Conservation (phyloP, 2,888 invertebrate genomes). For the Eupithecia abbreviata region DNA sequence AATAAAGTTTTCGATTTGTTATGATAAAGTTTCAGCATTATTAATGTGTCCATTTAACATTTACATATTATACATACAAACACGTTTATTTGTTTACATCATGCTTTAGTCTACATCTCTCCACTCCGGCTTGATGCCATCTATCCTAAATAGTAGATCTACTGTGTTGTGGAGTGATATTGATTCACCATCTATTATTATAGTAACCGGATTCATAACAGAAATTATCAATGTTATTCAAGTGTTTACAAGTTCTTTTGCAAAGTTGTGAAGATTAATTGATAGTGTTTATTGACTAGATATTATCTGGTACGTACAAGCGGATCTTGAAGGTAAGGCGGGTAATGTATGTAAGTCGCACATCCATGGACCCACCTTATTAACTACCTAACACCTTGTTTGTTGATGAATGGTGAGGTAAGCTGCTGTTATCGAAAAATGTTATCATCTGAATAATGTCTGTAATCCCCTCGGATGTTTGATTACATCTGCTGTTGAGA, state of each 20-base stretch:
- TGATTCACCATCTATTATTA: not conserved
- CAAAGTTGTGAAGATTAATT: not conserved
- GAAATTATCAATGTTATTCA: not conserved
- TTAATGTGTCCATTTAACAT: too few relatives aligned
- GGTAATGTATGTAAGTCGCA: not conserved
- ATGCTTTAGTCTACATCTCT: too few relatives aligned
- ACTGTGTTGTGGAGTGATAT: not conserved
- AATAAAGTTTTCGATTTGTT: too few relatives aligned
- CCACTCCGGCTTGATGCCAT: too few relatives aligned
- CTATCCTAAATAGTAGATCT: not conserved
- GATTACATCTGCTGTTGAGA: not conserved
- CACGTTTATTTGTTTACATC: too few relatives aligned
- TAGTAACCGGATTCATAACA: not conserved
- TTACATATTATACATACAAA: too few relatives aligned
- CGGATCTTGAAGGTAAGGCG: not conserved
- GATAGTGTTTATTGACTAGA: not conserved
- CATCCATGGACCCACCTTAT: not conserved
- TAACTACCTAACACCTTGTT: not conserved
- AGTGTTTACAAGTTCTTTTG: not conserved
- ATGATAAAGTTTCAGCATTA: too few relatives aligned
- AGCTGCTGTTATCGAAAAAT: not conserved
- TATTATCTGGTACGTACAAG: not conserved
- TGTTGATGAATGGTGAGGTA: not conserved
- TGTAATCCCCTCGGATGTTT: not conserved
- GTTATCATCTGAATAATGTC: not conserved